phyloP scores from a whole-genome alignment of 2,113 vertebrate species.

The Alethe diademata region DNA sequence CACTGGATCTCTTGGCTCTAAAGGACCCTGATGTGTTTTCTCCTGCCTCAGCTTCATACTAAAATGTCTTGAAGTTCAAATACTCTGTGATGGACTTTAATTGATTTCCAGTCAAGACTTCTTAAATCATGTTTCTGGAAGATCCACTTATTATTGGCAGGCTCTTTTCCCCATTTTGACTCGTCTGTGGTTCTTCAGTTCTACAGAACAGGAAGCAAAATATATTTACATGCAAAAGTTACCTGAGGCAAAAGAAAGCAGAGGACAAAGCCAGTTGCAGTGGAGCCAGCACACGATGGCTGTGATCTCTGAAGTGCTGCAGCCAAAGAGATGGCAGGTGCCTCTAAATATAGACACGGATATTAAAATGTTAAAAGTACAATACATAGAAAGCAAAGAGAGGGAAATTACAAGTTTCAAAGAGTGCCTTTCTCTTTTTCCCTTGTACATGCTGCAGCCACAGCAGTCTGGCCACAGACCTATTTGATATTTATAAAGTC shows the following conservation, averaged over 20 bases:
- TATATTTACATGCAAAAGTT: background rate
- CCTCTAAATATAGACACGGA: background rate
- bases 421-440: background rate
- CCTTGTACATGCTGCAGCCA: background rate
- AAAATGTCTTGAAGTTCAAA: constrained; percentile 1
- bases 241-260: background rate
- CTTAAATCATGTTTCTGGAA: constrained; percentile 1
- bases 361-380: constrained; percentile 24
- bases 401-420: constrained; percentile 20
- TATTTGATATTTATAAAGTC: background rate
- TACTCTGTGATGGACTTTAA: background rate
- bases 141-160: background rate
- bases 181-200: background rate
- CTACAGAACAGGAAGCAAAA: background rate
- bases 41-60: background rate
- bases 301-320: background rate
- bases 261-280: background rate
- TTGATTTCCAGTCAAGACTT: constrained; percentile 43
- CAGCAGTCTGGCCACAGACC: background rate
- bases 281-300: rapidly evolving
- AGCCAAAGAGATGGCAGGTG: background rate
- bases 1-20: background rate
- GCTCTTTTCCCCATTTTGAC: background rate
- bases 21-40: background rate
- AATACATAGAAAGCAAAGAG: background rate